Percentiles rank a stretch among this genome's conserved stretches.
Conservation (phyloP, 1,140 invertebrate genomes). For the Hycleus phaleratus region DNA sequence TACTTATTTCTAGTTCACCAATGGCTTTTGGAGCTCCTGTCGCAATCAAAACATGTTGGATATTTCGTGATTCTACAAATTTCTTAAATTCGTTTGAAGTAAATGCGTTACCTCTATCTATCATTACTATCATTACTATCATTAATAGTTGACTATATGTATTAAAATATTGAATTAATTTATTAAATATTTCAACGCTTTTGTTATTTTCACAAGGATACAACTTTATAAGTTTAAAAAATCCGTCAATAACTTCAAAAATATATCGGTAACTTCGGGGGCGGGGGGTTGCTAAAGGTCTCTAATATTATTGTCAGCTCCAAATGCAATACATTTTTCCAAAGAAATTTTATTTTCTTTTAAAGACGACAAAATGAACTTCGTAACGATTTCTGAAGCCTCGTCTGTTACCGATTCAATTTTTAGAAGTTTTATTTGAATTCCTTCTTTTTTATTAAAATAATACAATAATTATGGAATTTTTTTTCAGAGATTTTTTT, state of each 20-base stretch:
- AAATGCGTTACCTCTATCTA: background rate
- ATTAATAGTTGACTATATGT: background rate
- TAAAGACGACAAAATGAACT: too few species aligned
- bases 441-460: too few species aligned
- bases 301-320: too few species aligned
- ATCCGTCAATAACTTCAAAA: background rate
- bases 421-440: too few species aligned
- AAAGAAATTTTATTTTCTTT: too few species aligned
- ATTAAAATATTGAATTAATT: background rate
- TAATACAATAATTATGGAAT: too few species aligned
- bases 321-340: too few species aligned
- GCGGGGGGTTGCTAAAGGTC: too few species aligned
- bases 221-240: background rate
- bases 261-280: background rate
- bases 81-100: background rate
- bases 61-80: background rate
- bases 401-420: too few species aligned
- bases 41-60: background rate
- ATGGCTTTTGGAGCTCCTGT: background rate
- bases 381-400: too few species aligned
- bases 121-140: background rate
- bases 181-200: background rate
- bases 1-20: background rate
- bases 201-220: background rate
- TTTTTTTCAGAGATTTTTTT: too few species aligned